phyloP scores from a whole-genome alignment of 2,888 invertebrate genomes.

The Antheraea assamensis region DNA sequence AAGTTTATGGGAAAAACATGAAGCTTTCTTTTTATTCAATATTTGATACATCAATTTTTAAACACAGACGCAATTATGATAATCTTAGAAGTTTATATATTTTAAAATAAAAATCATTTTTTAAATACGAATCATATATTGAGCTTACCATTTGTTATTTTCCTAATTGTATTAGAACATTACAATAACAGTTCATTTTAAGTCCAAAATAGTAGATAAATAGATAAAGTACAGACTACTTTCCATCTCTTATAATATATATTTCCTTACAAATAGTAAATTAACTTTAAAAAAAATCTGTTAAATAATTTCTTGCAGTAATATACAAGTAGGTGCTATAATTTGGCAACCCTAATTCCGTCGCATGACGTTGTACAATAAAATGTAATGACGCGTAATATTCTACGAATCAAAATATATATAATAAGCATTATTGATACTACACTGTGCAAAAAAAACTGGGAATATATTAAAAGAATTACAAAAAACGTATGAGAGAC shows the following conservation, averaged over 20 bases:
- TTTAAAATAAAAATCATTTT: neutral
- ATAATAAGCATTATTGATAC: too few relatives aligned
- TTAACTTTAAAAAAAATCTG: neutral
- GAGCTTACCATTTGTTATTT: neutral
- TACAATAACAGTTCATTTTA: neutral
- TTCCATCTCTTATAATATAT: neutral
- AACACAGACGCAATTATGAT: neutral
- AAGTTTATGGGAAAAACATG: too few relatives aligned
- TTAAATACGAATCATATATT: neutral
- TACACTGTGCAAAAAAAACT: too few relatives aligned
- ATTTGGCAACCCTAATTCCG: slow-evolving; percentile 1
- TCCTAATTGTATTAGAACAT: neutral
- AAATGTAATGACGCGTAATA: neutral
- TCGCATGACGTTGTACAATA: neutral
- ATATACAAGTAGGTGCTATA: neutral
- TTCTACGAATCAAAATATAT: neutral
- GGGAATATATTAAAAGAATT: neutral
- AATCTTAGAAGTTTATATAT: neutral
- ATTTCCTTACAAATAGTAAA: neutral
- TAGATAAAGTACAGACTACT: neutral
- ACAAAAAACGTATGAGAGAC: neutral
- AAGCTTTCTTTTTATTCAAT: too few relatives aligned
- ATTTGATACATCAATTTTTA: too few relatives aligned
- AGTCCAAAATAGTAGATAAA: too few relatives aligned
- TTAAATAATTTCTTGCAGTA: too few relatives aligned